Evolutionary conservation across 2,797 vertebrate genomes (phyloP), one percentile per base, ranked within the genome.

Genomic region (Chaunax sp.): DNA sequence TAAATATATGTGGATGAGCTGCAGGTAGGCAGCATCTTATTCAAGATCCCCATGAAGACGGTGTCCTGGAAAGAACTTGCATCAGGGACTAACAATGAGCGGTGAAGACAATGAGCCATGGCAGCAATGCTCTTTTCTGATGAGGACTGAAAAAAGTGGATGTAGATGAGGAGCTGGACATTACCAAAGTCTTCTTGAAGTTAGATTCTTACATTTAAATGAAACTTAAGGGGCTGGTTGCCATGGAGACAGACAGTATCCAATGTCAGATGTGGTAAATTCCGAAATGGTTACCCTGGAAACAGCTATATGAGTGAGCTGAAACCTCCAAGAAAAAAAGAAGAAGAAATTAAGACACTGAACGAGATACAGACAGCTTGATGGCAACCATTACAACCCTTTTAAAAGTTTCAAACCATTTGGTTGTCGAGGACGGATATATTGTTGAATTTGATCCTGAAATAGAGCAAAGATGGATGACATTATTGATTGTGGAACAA

Each of bases 271-370:
- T 74, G 83, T 73, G 74, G 84, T 87, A 78, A 54, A 87, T 91
- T 89, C 84, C 40, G 18, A 86, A 86, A 79, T 84, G 83, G 93
- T 94, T 92, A 80, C 91, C 88, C 49, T 89, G 91, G 93, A 90
- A 92, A 93, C 92, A 88, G 88, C 85, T 82, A 84, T 82, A 82
- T 49, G 71, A 87, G 67, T 72, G 70, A 84, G 77, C 66, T 54
- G 75, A 83, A 78, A 71, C 69, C 77, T 71, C 75, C 51, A 61
- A 81, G 55, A 78, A 78, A 59, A 53, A 38, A 35, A 25, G 43
- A 59, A 60, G 56, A 62, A 69, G 45, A 77, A 35, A 61, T 43
- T 69, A 73, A 79, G 60, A 64, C 44, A 46, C 59, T 74, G 51
- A 64, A 44, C 37, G 54, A 57, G 58, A 85, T 1, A 23, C 28